A percentile compares a stretch with the other conserved stretches of the same genome.
Evolutionary conservation across 64 coral and sea anemone species (phyloP).

Genomic region (Stylophora pistillata): DNA sequence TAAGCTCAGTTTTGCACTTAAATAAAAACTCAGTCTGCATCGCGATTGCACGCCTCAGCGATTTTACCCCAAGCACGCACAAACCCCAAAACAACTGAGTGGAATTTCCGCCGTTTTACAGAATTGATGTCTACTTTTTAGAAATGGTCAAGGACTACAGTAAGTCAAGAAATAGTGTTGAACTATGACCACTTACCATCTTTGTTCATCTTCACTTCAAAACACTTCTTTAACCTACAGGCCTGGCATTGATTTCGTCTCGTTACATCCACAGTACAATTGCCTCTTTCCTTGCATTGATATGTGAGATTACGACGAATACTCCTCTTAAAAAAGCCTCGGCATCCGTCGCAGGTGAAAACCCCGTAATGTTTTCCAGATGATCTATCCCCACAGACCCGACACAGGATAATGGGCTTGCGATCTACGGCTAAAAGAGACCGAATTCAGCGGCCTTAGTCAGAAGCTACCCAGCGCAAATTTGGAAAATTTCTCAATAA

Average conservation of each 20-base stretch:
- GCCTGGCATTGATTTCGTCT: conserved; percentile 97
- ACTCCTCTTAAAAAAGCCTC: conserved; percentile 95
- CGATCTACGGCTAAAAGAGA: conserved; percentile 54
- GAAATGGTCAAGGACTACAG: not conserved
- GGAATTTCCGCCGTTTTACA: too few relatives aligned
- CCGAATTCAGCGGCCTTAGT: not conserved
- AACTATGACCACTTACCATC: conserved; percentile 69
- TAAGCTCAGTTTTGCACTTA: too few relatives aligned
- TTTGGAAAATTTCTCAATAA: not conserved
- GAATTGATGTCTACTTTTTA: not conserved
- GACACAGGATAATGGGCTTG: conserved; percentile 91
- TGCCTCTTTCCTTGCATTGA: conserved; percentile 88
- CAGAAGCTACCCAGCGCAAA: not conserved
- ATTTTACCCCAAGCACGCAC: not conserved
- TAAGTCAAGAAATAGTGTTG: not conserved
- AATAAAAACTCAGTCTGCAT: too few relatives aligned
- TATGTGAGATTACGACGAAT: conserved; percentile 85
- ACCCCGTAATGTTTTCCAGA: conserved; percentile 99
- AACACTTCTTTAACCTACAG: conserved; percentile 93
- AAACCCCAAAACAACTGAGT: not conserved
- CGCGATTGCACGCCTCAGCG: not conserved
- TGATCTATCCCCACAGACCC: conserved; percentile 92
- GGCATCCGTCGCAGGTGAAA: conserved; percentile 93
- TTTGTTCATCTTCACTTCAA: conserved; percentile 90
- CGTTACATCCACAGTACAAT: conserved; percentile 91